Conservation (phyloP, 37 sponge, comb jelly and placozoan species). For the Theonella swinhoei region DNA sequence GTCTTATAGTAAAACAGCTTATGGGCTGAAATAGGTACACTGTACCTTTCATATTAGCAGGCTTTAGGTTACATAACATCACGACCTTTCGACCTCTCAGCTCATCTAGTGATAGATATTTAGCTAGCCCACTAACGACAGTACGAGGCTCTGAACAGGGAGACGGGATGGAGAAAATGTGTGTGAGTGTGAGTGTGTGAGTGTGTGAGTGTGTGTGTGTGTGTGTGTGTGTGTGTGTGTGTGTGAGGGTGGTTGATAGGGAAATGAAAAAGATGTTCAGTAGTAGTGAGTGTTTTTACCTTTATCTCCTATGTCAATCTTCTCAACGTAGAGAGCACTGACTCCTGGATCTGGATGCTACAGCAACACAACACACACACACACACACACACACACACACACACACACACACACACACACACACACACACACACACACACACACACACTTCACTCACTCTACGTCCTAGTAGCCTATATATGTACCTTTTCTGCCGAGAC, state of each 20-base stretch:
- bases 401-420: conserved; percentile 4
- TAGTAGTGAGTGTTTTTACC: conserved; percentile 60
- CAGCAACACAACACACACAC: not conserved
- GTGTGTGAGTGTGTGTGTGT: too few species aligned
- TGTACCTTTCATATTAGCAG: conserved; percentile 86
- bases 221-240: too few species aligned
- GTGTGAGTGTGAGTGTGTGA: too few species aligned
- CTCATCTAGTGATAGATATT: conserved; percentile 67
- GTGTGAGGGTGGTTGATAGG: too few species aligned
- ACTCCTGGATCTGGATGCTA: conserved; percentile 89
- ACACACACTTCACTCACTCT: not conserved
- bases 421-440: not conserved
- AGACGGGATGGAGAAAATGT: not conserved
- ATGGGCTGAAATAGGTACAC: not conserved
- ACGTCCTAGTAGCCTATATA: too few species aligned
- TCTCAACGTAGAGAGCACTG: conserved; percentile 81
- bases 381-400: not conserved
- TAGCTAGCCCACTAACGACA: conserved; percentile 92
- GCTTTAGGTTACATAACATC: conserved; percentile 91
- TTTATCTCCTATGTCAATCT: conserved; percentile 81
- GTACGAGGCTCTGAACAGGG: conserved; percentile 59
- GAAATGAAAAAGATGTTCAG: too few species aligned
- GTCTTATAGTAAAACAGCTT: not conserved
- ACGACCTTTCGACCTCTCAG: conserved; percentile 69
- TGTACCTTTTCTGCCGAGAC: conserved; percentile 76